phyloP scores from a whole-genome alignment of 2,797 vertebrate genomes.

The Craterocephalus amniculus region DNA sequence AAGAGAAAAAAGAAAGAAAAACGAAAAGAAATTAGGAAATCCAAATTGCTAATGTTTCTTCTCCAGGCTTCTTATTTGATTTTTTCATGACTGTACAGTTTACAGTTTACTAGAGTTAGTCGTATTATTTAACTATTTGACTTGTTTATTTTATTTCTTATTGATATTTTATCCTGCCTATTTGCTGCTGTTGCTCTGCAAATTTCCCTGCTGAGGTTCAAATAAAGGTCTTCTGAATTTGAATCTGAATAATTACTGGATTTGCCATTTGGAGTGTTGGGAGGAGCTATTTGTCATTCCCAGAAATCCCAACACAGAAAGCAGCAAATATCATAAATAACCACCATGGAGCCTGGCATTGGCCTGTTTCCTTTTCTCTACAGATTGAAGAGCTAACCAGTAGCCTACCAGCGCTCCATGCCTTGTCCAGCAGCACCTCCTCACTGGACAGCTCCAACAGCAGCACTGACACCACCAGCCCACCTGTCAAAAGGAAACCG shows the following conservation, averaged over 20 bases:
- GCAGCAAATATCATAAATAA: neutral
- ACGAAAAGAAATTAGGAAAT: too few relatives aligned
- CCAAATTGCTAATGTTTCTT: neutral
- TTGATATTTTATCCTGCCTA: too few relatives aligned
- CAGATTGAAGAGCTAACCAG: conserved; percentile 98
- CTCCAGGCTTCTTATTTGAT: neutral
- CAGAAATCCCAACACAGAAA: neutral
- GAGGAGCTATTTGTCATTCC: neutral
- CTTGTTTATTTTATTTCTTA: too few relatives aligned
- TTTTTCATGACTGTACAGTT: too few relatives aligned
- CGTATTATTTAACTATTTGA: too few relatives aligned
- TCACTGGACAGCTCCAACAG: conserved; percentile 91
- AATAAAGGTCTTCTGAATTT: too few relatives aligned
- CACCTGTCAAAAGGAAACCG: conserved; percentile 92
- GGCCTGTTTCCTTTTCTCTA: neutral
- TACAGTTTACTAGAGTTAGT: too few relatives aligned
- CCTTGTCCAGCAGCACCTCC: conserved; percentile 89
- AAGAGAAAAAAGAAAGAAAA: too few relatives aligned
- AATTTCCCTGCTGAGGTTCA: too few relatives aligned
- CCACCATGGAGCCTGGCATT: neutral
- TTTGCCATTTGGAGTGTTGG: neutral
- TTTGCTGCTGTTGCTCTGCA: too few relatives aligned
- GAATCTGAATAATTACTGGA: neutral
- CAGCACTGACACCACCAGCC: conserved; percentile 91
- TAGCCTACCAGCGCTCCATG: conserved; percentile 89